Evolutionary conservation across 2,797 vertebrate species (phyloP).

Genomic region (Chelon labrosus): DNA sequence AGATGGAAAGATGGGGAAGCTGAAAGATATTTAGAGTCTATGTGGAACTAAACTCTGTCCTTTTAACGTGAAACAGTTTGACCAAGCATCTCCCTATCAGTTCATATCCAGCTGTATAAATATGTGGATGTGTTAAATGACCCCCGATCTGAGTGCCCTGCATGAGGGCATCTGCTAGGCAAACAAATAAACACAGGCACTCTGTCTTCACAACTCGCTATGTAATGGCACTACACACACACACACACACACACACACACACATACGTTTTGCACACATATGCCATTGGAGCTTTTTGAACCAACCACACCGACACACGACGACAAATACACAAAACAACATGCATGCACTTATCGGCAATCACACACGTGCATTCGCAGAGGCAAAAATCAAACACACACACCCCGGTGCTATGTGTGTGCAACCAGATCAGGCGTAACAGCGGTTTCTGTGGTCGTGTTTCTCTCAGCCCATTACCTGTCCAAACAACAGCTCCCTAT

Average conservation of each 20-base stretch:
- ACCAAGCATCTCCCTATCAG: constrained; percentile 68
- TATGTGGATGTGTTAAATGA: constrained; percentile 78
- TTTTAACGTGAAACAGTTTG: constrained; percentile 59
- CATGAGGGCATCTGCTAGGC: constrained; percentile 74
- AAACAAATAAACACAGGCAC: constrained; percentile 81
- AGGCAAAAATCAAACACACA: constrained; percentile 8
- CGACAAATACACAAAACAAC: constrained; percentile 12
- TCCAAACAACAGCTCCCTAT: constrained; percentile 71
- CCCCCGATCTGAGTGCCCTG: constrained; percentile 63
- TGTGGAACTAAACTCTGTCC: neutral
- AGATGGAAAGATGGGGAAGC: neutral
- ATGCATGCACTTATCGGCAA: neutral
- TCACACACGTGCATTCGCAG: constrained; percentile 8
- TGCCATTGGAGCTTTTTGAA: neutral
- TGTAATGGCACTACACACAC: constrained; percentile 5
- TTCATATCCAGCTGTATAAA: constrained; percentile 84
- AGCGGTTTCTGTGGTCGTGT: constrained; percentile 70
- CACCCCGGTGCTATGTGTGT: constrained; percentile 40
- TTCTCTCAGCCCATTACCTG: constrained; percentile 77
- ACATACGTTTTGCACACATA: constrained; percentile 3
- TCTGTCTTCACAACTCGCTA: constrained; percentile 64
- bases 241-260: constrained; percentile 21
- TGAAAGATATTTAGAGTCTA: neutral
- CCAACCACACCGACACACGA: neutral
- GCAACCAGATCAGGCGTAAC: constrained; percentile 77